phyloP scores from a whole-genome alignment of 2,888 invertebrate species.

The Rhamnusium bicolor region DNA sequence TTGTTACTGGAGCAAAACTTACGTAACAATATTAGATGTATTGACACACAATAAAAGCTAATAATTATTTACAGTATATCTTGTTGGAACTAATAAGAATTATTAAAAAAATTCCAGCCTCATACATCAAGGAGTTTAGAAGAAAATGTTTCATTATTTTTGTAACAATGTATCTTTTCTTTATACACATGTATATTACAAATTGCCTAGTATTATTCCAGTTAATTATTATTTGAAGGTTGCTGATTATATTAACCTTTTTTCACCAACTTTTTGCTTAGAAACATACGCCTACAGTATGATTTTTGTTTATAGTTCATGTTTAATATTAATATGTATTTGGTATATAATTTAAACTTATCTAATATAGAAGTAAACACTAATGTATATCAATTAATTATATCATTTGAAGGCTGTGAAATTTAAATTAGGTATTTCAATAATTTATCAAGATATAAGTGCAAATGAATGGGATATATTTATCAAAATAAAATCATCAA shows the following conservation, averaged over 20 bases:
- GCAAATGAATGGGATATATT: too few relatives aligned
- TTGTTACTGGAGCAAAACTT: too few relatives aligned
- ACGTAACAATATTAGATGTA: too few relatives aligned
- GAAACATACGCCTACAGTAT: not conserved
- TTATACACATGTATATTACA: not conserved
- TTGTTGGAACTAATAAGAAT: too few relatives aligned
- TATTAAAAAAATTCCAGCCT: too few relatives aligned
- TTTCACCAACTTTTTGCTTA: not conserved
- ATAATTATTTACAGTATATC: too few relatives aligned
- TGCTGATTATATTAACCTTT: not conserved
- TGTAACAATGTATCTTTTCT: not conserved
- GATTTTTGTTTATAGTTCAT: not conserved
- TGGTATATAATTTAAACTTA: not conserved
- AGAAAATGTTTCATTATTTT: not conserved
- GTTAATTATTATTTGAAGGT: not conserved
- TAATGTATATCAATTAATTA: not conserved
- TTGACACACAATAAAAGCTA: too few relatives aligned
- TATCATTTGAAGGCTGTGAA: not conserved
- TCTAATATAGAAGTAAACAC: not conserved
- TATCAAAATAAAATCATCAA: too few relatives aligned
- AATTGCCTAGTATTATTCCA: not conserved
- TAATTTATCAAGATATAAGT: too few relatives aligned
- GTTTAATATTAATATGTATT: not conserved
- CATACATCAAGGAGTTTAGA: not conserved
- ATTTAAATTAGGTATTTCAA: not conserved